A percentile compares a stretch with the other conserved stretches of the same genome.
phyloP scores from a whole-genome alignment of 30 jellyfish, hydroid and myxozoan species.

The Catostylus mosaicus region DNA sequence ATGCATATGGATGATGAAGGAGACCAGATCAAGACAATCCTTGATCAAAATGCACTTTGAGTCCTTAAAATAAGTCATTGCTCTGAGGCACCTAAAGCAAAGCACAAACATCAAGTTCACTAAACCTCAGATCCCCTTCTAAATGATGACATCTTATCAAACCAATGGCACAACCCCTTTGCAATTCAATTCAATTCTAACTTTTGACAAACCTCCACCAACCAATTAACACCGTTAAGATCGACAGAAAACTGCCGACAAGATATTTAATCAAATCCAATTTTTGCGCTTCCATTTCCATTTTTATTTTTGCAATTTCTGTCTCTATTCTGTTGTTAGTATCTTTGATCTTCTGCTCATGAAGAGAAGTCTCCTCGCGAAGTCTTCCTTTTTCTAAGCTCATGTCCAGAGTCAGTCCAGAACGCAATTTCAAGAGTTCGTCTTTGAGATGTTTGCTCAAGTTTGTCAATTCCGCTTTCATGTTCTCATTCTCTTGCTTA shows the following conservation, averaged over 20 bases:
- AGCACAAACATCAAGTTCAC: no score
- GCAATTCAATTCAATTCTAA: neutral
- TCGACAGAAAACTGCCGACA: conserved; percentile 68
- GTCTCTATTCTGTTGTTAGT: conserved; percentile 83
- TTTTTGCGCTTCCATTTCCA: conserved; percentile 81
- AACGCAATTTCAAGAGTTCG: conserved; percentile 63
- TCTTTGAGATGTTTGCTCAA: conserved; percentile 53
- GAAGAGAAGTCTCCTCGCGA: conserved; percentile 58
- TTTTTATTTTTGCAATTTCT: conserved; percentile 71
- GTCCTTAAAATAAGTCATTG: no score
- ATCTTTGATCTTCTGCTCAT: conserved; percentile 73
- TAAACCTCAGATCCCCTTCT: no score
- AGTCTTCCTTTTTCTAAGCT: conserved; percentile 75
- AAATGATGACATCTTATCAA: no score
- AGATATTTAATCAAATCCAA: conserved; percentile 75
- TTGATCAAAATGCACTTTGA: no score
- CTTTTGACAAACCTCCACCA: conserved; percentile 80
- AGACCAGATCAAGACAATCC: no score
- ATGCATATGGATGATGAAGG: no score
- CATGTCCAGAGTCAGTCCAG: conserved; percentile 70
- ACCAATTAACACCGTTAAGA: conserved; percentile 72
- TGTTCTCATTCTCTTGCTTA: conserved; percentile 71
- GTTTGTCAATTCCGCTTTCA: conserved; percentile 59
- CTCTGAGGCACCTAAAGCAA: no score
- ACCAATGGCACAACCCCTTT: neutral